Evolutionary conservation across 2,888 invertebrate species (phyloP).

Genomic region (Capitulum mitella): DNA sequence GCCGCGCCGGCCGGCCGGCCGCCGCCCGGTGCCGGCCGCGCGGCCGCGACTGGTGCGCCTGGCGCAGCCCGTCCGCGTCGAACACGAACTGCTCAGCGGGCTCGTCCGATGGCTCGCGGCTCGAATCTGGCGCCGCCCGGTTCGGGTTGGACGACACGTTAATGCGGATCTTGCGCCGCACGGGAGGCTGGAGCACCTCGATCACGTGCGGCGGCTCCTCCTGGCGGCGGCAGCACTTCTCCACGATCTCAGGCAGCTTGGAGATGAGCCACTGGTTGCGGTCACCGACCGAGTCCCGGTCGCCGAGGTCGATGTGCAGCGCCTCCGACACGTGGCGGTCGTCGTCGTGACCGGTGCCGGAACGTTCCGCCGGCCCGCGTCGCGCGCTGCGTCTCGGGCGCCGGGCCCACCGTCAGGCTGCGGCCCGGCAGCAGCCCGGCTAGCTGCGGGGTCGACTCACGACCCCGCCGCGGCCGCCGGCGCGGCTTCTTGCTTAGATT

Average conservation of each 20-base stretch:
- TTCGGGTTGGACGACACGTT: background rate
- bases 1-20: background rate
- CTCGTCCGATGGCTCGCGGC: background rate
- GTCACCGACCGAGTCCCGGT: background rate
- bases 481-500: background rate
- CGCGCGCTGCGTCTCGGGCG: background rate
- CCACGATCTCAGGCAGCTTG: constrained; percentile 16
- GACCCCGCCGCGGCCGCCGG: background rate
- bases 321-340: background rate
- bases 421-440: background rate
- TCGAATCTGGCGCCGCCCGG: background rate
- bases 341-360: background rate
- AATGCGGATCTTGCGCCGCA: constrained; percentile 5
- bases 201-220: background rate
- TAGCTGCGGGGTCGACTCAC: background rate
- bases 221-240: constrained; percentile 8
- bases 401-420: background rate
- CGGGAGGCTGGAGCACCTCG: background rate
- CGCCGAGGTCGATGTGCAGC: background rate
- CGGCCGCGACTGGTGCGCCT: background rate
- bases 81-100: background rate
- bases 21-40: background rate
- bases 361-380: background rate
- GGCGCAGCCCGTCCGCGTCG: background rate
- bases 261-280: background rate